Evolutionary conservation across 2,888 invertebrate species (phyloP).

Genomic region (Drosophila leonis): DNA sequence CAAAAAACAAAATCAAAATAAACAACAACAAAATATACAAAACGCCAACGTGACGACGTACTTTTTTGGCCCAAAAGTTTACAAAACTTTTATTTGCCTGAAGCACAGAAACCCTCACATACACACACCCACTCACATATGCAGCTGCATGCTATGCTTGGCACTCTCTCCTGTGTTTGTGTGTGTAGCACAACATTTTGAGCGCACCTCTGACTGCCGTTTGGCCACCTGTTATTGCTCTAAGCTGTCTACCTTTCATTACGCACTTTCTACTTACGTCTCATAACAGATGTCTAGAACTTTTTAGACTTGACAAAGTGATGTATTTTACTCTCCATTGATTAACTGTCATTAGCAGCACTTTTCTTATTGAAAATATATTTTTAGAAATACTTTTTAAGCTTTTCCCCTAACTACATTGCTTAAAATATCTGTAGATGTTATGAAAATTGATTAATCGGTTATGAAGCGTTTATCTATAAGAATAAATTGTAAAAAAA

Average conservation of each 20-base stretch:
- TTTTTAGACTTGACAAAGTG: background rate
- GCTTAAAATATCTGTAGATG: too few species aligned
- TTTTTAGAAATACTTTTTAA: too few species aligned
- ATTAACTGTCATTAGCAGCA: conserved; percentile 21
- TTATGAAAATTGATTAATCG: too few species aligned
- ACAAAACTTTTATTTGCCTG: conserved; percentile 49
- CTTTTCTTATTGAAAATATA: background rate
- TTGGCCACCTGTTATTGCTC: conserved; percentile 47
- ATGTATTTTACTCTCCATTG: background rate
- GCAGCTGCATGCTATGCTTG: conserved; percentile 2
- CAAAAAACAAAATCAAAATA: background rate
- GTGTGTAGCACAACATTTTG: background rate
- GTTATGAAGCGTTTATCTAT: too few species aligned
- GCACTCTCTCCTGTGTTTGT: background rate
- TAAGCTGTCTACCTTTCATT: conserved; percentile 15
- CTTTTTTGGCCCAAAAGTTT: conserved; percentile 37
- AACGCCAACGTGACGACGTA: conserved; percentile 29
- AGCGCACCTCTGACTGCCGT: conserved; percentile 36
- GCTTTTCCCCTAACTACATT: too few species aligned
- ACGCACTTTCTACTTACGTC: background rate
- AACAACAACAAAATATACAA: conserved; percentile 1
- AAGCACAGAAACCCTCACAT: conserved; percentile 9
- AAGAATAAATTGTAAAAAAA: too few species aligned
- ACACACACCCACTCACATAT: conserved; percentile 20
- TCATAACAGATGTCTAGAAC: background rate